Evolutionary conservation across 2,888 invertebrate genomes (phyloP), one percentile per base, ranked within the genome.

Genomic region (Protonemura montana): DNA sequence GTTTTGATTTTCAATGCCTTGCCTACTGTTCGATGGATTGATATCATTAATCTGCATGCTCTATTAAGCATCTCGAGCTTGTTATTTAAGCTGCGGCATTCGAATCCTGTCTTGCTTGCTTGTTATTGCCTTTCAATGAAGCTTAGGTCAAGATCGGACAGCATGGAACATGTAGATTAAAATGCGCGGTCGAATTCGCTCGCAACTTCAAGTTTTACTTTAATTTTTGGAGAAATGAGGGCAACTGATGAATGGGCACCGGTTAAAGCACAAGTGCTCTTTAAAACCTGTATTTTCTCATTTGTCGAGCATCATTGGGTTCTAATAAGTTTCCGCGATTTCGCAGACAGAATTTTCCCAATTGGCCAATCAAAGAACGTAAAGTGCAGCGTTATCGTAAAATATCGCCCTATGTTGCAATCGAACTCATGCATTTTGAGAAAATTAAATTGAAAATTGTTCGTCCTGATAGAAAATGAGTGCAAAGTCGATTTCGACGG

Each of bases 21-120:
- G 28, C 78, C 78, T 78, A 78, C 28, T 78, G 78, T 78, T 78
- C 26, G 78, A 78, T 26, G 26, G 78, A 27, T 78, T 78, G 78
- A 28, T 78, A 78, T 78, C 78, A 59, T 59, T 59, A 59, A 59
- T 59, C 21, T 59, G 59, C 59, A 59, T 59, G 59, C 59, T 59
- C 59, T 59, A 59, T 59, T 59, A 59, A 59, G 21, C 59, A 59
- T 59, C 13, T 59, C 21, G 59, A 59, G 59, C 59, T 59, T 21
- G 59, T 59, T 59, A 59, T 59, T 35, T 3, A 59, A 59, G 59
- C 59, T 16, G 16, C 59, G 7, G 35, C 35, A 35, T 6, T 3
- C 3, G 35, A 3, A 10, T 35, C 35, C 10, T 35, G 35, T 3
- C 35, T 35, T 35, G n/a, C n/a, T 35, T 3, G 35, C 35, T 35